Evolutionary conservation across 2,113 vertebrate genomes (phyloP).

Genomic region (Vombatus ursinus): DNA sequence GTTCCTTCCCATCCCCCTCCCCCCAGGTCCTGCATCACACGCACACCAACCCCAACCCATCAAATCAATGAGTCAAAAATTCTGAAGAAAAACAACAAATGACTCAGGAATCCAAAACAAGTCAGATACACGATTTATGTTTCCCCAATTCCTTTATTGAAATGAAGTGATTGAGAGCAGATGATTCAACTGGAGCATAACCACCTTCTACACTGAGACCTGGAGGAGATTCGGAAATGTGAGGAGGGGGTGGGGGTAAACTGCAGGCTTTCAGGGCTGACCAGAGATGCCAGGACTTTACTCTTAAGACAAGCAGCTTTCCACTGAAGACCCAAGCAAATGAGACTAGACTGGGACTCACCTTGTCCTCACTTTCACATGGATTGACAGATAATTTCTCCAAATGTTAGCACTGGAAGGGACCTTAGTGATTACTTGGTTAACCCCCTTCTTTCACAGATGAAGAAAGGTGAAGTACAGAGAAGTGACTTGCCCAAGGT

Average conservation of each 20-base stretch:
- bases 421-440: neutral
- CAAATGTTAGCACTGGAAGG: neutral
- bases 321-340: neutral
- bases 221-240: neutral
- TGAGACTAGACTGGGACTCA: neutral
- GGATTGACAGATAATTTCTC: neutral
- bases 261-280: neutral
- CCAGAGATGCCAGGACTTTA: neutral
- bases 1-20: constrained; percentile 51
- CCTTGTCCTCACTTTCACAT: neutral
- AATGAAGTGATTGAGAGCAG: constrained; percentile 69
- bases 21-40: constrained; percentile 76
- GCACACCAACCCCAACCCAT: constrained; percentile 79
- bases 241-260: neutral
- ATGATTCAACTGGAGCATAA: constrained; percentile 21
- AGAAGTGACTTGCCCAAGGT: neutral
- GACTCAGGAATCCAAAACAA: constrained; percentile 73
- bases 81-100: constrained; percentile 82
- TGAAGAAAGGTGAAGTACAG: neutral
- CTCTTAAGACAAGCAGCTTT: neutral
- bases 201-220: neutral
- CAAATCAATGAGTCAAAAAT: constrained; percentile 84
- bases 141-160: constrained; percentile 74
- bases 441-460: neutral
- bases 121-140: constrained; percentile 75